Evolutionary conservation across 2,888 invertebrate genomes (phyloP), one percentile per base, ranked within the genome.

Genomic region (Dicranocentrus wangi): DNA sequence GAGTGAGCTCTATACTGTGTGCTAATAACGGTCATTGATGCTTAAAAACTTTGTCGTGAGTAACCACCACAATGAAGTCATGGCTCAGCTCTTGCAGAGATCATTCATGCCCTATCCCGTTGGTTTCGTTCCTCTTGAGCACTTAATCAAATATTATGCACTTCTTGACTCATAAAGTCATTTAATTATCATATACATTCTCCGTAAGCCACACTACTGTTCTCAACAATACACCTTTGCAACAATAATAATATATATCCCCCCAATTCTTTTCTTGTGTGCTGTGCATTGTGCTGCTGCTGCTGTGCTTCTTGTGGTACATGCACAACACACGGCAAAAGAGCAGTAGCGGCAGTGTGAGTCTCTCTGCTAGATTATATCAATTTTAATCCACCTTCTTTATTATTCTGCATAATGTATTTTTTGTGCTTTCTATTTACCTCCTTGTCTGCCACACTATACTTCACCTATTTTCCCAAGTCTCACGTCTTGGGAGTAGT

Each of bases 91-190:
- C 23, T 7, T 8, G 21, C 65, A 15, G 21, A 39, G 28, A 21
- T 63, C 39, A 63, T 13, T 28, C 53, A 32, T 32, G 32, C 5
- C 1, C 19, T 21, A 73, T 73, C 63, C 73, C 73, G 73, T 73
- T 73, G 28, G 32, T 43, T 21, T 60, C 42, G 73, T 73, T 61
- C 72, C 61, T 72, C 72, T 42, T 63, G 63, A 73, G 42, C 71
- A 63, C 63, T 73, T 73, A 72, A 73, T 73, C 63, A 73, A 72
- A 73, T 25, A 66, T 66, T 47, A 68, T 68, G 53, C 61, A 75
- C 75, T 63, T 75, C 53, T 63, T 63, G 63, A 63, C 53, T 73
- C 73, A 65, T 75, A 75, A 75, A 66, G 58, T 42, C 66, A 66
- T 66, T 75, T 75, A 75, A 75, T 75, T 75, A 66, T 66, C 61